Conservation (phyloP, 1,140 invertebrate species). For the Cotesia vestalis region DNA sequence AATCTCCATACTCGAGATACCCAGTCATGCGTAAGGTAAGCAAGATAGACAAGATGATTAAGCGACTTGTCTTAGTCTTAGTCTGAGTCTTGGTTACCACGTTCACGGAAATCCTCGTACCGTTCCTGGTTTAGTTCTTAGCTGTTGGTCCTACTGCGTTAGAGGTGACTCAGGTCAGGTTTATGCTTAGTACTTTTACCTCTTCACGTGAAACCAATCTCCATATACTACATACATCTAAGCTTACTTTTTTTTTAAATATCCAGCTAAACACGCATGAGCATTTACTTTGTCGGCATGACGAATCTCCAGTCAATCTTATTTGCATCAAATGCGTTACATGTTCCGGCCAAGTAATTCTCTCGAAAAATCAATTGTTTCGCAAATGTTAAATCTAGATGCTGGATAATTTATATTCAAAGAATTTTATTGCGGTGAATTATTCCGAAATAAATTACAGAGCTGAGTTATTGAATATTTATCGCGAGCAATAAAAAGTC, state of each 20-base stretch:
- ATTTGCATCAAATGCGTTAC: slow-evolving; percentile 7
- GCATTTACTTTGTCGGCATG: background rate
- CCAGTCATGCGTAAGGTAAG: slow-evolving; percentile 32
- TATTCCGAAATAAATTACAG: no score
- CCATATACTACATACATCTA: background rate
- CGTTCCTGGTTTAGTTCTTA: background rate
- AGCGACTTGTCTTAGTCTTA: slow-evolving; percentile 11
- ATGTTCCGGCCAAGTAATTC: background rate
- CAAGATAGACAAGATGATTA: slow-evolving; percentile 31
- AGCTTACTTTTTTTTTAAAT: no score
- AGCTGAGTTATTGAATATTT: no score
- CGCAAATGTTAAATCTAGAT: background rate
- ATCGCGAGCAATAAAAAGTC: no score
- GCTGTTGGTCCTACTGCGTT: background rate
- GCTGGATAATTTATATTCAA: background rate
- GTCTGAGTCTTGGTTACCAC: slow-evolving; percentile 6
- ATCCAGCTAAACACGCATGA: background rate
- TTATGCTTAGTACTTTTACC: background rate
- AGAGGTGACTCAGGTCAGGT: slow-evolving; percentile 13
- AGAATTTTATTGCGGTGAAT: no score
- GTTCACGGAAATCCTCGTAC: slow-evolving; percentile 25
- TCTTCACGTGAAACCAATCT: background rate
- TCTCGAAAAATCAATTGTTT: background rate
- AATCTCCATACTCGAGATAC: slow-evolving; percentile 30
- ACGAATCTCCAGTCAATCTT: background rate